Evolutionary conservation across 2,113 vertebrate genomes (phyloP).

Genomic region (Bettongia penicillata): DNA sequence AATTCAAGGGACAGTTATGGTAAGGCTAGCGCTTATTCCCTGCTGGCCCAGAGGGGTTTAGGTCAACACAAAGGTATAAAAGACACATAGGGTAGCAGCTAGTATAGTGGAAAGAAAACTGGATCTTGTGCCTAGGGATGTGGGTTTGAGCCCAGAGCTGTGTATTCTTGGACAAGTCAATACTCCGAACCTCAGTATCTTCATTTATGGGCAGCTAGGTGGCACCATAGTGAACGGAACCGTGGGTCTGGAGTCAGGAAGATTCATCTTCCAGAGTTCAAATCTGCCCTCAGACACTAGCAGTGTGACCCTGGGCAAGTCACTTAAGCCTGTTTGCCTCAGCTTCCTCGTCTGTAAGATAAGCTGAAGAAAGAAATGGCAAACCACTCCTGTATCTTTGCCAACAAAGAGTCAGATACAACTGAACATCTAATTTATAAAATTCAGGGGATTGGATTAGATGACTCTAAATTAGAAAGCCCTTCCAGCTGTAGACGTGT

Average conservation of each 20-base stretch:
- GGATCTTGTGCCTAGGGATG: neutral
- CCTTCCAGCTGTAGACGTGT: neutral
- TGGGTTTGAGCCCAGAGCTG: neutral
- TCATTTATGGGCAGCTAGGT: too few species aligned
- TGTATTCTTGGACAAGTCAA: too few species aligned
- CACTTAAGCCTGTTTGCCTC: neutral
- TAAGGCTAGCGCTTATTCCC: neutral
- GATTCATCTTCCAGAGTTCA: too few species aligned
- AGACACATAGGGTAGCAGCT: neutral
- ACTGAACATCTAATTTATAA: neutral
- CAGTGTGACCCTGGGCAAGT: neutral
- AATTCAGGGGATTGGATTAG: neutral
- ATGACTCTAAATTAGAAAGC: neutral
- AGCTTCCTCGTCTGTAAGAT: neutral
- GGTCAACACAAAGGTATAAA: neutral
- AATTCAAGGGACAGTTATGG: neutral
- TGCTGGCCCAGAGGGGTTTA: neutral
- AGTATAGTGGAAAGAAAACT: neutral
- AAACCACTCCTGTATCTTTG: neutral
- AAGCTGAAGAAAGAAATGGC: neutral
- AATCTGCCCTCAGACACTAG: too few species aligned
- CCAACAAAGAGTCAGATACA: neutral
- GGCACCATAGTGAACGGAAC: too few species aligned
- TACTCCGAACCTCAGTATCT: too few species aligned
- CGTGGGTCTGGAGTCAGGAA: too few species aligned